Percentiles rank a stretch among this genome's conserved stretches.
Conservation (phyloP, 2,113 vertebrate species). For the Pomatostomus ruficeps region DNA sequence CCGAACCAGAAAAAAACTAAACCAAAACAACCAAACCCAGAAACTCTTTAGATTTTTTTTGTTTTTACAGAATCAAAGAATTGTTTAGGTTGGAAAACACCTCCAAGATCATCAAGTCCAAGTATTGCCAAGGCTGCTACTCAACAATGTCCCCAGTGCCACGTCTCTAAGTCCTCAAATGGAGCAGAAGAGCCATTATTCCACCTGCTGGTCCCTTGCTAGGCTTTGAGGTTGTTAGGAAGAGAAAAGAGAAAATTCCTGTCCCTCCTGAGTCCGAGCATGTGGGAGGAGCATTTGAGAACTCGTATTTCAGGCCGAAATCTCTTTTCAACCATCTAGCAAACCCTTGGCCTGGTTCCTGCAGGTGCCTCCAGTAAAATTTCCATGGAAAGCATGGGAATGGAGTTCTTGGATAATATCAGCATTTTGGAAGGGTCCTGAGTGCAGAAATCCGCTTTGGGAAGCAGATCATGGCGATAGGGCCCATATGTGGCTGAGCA, state of each 20-base stretch:
- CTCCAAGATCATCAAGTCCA: not conserved
- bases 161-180: rapidly evolving
- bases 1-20: not conserved
- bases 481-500: not conserved
- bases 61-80: not conserved
- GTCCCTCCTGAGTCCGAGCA: not conserved
- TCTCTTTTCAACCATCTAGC: not conserved
- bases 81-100: not conserved
- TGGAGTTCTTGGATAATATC: not conserved
- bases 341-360: not conserved
- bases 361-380: not conserved
- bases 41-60: not conserved
- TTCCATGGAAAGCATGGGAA: not conserved
- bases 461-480: not conserved
- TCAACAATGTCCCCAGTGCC: not conserved
- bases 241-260: not conserved
- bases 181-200: not conserved
- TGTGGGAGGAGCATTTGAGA: not conserved
- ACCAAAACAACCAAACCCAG: not conserved
- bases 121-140: not conserved
- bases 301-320: not conserved
- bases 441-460: not conserved
- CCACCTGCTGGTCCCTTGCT: not conserved
- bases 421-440: not conserved
- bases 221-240: not conserved